Conservation (phyloP, 2,113 vertebrate species). For the Castor canadensis region DNA sequence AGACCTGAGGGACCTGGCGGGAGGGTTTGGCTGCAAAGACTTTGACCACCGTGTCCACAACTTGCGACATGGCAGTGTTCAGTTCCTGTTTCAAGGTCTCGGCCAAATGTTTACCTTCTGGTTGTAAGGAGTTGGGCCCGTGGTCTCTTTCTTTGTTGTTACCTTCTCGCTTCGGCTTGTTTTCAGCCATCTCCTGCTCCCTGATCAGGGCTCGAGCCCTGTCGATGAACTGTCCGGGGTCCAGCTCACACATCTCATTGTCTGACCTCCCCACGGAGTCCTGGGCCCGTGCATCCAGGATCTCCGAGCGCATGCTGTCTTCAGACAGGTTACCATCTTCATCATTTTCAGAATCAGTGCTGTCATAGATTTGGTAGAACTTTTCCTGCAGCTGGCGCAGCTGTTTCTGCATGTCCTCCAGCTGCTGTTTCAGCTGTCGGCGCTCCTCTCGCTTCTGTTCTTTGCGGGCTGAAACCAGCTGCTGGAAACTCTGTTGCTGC, state of each 20-base stretch:
- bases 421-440: slow-evolving; percentile 97
- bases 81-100: slow-evolving; percentile 99
- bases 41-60: slow-evolving; percentile 98
- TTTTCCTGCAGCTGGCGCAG: slow-evolving; percentile 99
- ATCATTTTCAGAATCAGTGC: slow-evolving; percentile 97
- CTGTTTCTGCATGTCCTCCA: slow-evolving; percentile 99
- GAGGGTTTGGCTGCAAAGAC: slow-evolving; percentile 94
- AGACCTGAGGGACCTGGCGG: slow-evolving; percentile 92
- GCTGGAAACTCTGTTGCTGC: slow-evolving; percentile 98
- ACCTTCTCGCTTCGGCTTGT: slow-evolving; percentile 91
- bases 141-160: slow-evolving; percentile 88
- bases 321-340: slow-evolving; percentile 98
- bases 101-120: slow-evolving; percentile 94
- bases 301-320: slow-evolving; percentile 96
- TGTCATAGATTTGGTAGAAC: slow-evolving; percentile 99
- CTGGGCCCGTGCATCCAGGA: slow-evolving; percentile 88
- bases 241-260: slow-evolving; percentile 93
- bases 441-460: slow-evolving; percentile 97
- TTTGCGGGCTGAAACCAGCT: slow-evolving; percentile 96
- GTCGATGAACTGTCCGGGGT: slow-evolving; percentile 96
- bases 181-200: slow-evolving; percentile 91
- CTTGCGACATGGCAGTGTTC: slow-evolving; percentile 97
- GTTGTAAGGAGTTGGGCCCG: slow-evolving; percentile 89
- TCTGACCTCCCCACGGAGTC: slow-evolving; percentile 90
- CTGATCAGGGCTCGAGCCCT: slow-evolving; percentile 94